Conservation (phyloP, 2,113 vertebrate species). For the Dolichotis patagonum region DNA sequence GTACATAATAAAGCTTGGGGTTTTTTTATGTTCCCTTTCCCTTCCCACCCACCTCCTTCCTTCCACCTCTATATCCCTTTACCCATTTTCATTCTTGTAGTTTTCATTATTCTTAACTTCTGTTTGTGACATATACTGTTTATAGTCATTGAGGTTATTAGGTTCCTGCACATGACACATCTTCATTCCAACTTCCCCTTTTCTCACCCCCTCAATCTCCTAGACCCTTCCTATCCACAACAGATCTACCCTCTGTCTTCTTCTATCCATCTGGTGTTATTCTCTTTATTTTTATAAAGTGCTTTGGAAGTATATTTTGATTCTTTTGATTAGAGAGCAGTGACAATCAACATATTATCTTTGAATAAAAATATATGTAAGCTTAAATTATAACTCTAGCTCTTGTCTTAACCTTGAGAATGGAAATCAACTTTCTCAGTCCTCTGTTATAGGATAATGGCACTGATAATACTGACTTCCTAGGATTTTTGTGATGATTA, state of each 20-base stretch:
- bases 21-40: not conserved
- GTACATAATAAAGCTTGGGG: not conserved
- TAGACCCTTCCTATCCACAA: not conserved
- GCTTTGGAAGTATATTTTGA: constrained; percentile 50
- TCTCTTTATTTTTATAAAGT: not conserved
- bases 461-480: not conserved
- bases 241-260: not conserved
- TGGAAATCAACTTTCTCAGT: constrained; percentile 29
- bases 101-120: not conserved
- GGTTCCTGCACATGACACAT: not conserved
- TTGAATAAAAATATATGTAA: not conserved
- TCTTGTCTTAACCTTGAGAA: not conserved
- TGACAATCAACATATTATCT: not conserved
- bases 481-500: constrained; percentile 46
- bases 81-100: not conserved
- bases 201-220: too few relatives aligned
- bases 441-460: not conserved
- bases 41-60: not conserved
- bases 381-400: constrained; percentile 30
- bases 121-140: not conserved
- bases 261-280: not conserved
- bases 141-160: not conserved
- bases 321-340: not conserved
- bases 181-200: not conserved
- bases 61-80: not conserved